Evolutionary conservation across 2,113 vertebrate genomes (phyloP), one percentile per base, ranked within the genome.

Genomic region (Garra rufa): DNA sequence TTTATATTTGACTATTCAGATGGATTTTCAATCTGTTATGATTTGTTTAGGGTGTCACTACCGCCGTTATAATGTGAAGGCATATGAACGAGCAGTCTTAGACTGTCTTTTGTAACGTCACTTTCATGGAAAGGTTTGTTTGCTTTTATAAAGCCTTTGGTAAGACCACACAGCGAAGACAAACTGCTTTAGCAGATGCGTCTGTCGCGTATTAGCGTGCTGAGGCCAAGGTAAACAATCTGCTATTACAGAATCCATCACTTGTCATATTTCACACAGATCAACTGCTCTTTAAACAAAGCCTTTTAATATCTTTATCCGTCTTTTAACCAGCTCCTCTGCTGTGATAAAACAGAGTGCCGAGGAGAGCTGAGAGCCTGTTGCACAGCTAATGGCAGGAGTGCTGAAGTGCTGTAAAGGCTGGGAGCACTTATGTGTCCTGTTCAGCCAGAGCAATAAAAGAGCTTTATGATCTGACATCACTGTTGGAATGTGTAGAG

Each of bases 21-120:
- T 92, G 89, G 91, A 91, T 90, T 91, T 92, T 94, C 91, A 90
- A 93, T 93, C 90, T 91, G 89, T 88, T 82, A 90, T 70, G 88
- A 88, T n/a, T 87, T 87, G 84, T 73, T 71, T 59, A 43, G 61
- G 55, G 71, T 61, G 83, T 41, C 71, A 46, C 38, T 61, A 14
- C 21, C 3, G 4, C 24, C 2, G 3, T 75, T 75, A 43, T 50
- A 57, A 38, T 41, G 26, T 17, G n/a, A 38, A 44, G 15, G 44
- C 74, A 83, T 41, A 92, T 90, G 89, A 92, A 93, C 3, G 89
- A 92, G 90, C 91, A 91, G 14, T 34, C 10, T 44, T 61, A 19
- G 10, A 48, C 48, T 19, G 8, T 44, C 46, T 52, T 74, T 75
- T 24, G 15, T 41, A 81, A 50, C n/a, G 15, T n/a, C 11, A 41